Conservation (phyloP, 2,888 invertebrate genomes). For the Mimas tiliae region DNA sequence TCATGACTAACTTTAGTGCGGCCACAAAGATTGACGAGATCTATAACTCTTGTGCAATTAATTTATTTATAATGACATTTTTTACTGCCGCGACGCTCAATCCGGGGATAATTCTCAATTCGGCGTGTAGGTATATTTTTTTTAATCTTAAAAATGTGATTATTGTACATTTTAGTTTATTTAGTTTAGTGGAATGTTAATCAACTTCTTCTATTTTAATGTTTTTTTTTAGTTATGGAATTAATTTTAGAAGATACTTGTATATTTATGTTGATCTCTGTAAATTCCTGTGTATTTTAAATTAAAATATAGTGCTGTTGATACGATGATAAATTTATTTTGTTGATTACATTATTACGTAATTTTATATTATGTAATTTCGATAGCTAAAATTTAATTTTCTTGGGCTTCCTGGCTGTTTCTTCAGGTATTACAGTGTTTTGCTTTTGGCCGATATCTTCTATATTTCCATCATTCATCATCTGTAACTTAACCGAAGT, state of each 20-base stretch:
- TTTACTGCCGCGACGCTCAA: too few species aligned
- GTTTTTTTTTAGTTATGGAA: too few species aligned
- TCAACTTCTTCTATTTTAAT: neutral
- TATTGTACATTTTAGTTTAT: too few species aligned
- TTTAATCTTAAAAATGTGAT: too few species aligned
- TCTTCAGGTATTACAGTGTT: slow-evolving; percentile 41
- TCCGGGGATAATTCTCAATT: too few species aligned
- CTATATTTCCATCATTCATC: slow-evolving; percentile 65
- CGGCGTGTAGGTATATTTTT: too few species aligned
- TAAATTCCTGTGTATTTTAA: neutral
- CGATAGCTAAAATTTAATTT: slow-evolving; percentile 67
- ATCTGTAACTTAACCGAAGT: slow-evolving; percentile 75
- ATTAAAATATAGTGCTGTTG: neutral
- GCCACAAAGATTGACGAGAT: too few species aligned
- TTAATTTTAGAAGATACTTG: neutral
- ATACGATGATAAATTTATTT: too few species aligned
- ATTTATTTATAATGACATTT: too few species aligned
- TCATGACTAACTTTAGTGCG: too few species aligned
- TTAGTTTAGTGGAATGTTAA: neutral
- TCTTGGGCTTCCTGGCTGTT: slow-evolving; percentile 68
- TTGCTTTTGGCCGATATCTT: slow-evolving; percentile 65
- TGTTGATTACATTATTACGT: neutral
- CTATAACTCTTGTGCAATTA: too few species aligned
- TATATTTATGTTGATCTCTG: slow-evolving; percentile 33
- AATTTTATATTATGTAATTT: neutral